These are phyloP conservation scores for Loripinus fragilis DNA, from an alignment of 2,888 invertebrate species.

Conservation along the genomic window DNA sequence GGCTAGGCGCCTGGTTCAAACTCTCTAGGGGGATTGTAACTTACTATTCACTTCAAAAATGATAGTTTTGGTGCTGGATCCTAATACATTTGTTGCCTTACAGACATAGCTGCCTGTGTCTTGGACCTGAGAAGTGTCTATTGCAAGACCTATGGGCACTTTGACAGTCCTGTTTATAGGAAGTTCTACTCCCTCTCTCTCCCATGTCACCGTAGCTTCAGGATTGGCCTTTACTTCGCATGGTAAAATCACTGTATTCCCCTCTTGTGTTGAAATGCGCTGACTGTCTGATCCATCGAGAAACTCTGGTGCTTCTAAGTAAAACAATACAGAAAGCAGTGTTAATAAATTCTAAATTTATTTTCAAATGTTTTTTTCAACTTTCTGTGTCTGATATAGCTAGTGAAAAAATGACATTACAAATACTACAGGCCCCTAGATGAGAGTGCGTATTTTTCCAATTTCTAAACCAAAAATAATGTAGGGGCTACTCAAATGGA, in stretches of 20 bases:
- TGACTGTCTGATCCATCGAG: conserved; percentile 42
- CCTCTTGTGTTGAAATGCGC: conserved; percentile 36
- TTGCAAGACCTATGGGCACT: conserved; percentile 40
- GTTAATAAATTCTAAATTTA: too few species aligned
- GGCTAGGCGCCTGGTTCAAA: too few species aligned
- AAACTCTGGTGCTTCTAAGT: conserved; percentile 38
- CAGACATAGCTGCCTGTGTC: conserved; percentile 52
- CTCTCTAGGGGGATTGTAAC: neutral
- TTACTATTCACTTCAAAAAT: conserved; percentile 42
- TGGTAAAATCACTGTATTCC: conserved; percentile 50
- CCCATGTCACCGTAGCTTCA: conserved; percentile 42
- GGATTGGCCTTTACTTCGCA: conserved; percentile 46
- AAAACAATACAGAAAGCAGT: neutral
- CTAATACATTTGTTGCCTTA: conserved; percentile 50
- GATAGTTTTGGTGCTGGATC: conserved; percentile 44
- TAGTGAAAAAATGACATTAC: too few species aligned
- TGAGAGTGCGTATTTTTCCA: too few species aligned
- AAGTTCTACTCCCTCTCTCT: conserved; percentile 36
- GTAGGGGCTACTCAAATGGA: too few species aligned
- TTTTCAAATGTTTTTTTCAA: too few species aligned
- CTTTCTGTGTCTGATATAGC: too few species aligned
- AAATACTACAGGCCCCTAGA: too few species aligned
- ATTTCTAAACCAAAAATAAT: too few species aligned
- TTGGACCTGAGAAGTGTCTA: conserved; percentile 27
- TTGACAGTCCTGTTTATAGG: conserved; percentile 42